These are phyloP conservation scores for Engraulis encrasicolus DNA, from an alignment of 2,113 vertebrate genomes.

Conservation along the genomic window DNA sequence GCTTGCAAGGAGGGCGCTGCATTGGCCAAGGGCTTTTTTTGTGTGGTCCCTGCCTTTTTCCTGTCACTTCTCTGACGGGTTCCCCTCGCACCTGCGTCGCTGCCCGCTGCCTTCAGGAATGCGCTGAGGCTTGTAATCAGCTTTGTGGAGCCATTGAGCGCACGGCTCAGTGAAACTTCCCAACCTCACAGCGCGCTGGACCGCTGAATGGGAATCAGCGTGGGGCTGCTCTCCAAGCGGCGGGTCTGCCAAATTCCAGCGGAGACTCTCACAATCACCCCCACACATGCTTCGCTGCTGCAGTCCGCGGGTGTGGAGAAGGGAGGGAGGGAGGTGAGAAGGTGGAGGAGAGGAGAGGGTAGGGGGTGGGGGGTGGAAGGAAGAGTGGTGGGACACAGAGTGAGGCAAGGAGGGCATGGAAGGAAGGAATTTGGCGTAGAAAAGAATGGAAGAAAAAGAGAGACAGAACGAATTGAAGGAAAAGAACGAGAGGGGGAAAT, in stretches of 20 bases:
- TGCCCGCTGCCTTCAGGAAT: slow-evolving; percentile 97
- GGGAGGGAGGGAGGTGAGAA: slow-evolving; percentile 50
- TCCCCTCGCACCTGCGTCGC: slow-evolving; percentile 96
- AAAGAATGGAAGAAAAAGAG: no score
- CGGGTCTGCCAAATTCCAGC: slow-evolving; percentile 97
- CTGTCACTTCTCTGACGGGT: slow-evolving; percentile 87
- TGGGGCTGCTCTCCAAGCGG: slow-evolving; percentile 93
- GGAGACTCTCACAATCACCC: slow-evolving; percentile 96
- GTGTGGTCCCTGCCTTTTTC: slow-evolving; percentile 91
- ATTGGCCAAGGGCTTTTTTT: slow-evolving; percentile 84
- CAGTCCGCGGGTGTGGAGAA: slow-evolving; percentile 65
- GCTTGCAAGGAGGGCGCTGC: not conserved
- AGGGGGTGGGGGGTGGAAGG: no score
- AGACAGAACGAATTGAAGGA: no score
- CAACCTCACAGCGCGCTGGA: slow-evolving; percentile 92
- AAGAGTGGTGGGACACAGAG: not conserved
- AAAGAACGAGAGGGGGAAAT: not conserved
- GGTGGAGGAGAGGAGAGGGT: not conserved
- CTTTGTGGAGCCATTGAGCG: slow-evolving; percentile 98
- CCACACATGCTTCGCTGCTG: slow-evolving; percentile 84
- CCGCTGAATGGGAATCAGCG: slow-evolving; percentile 95
- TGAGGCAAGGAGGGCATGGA: no score
- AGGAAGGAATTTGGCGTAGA: no score
- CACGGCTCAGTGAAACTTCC: slow-evolving; percentile 96
- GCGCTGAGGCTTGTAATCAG: slow-evolving; percentile 99